Conservation (phyloP, 1,140 invertebrate species). For the Lithobius niger region DNA sequence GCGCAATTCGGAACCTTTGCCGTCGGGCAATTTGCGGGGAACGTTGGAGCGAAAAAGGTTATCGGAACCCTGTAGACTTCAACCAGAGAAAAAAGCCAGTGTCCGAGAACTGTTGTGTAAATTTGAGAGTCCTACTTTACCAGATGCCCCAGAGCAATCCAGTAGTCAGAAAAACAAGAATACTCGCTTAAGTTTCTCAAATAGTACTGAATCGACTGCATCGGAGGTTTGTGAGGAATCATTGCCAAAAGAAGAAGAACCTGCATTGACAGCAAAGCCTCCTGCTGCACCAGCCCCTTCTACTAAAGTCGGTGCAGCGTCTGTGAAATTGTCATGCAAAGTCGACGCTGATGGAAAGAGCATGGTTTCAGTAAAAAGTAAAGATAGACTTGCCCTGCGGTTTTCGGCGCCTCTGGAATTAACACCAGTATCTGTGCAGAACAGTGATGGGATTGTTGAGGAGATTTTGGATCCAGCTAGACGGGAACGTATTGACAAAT, state of each 20-base stretch:
- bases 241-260: too few species aligned
- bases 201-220: too few species aligned
- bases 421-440: not conserved
- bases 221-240: too few species aligned
- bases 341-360: not conserved
- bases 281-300: not conserved
- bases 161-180: too few species aligned
- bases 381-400: not conserved
- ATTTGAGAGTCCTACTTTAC: constrained; percentile 23
- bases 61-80: not conserved
- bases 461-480: constrained; percentile 44
- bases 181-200: too few species aligned
- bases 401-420: not conserved
- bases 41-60: not conserved
- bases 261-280: not conserved
- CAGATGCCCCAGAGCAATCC: not conserved
- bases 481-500: constrained; percentile 57
- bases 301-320: not conserved
- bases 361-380: not conserved
- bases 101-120: constrained; percentile 32
- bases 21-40: not conserved
- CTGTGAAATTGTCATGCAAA: not conserved
- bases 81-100: constrained; percentile 26
- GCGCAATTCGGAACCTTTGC: constrained; percentile 8
- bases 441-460: too few species aligned